Conservation (phyloP, 1,140 invertebrate genomes). For the Temnothorax nylanderi region DNA sequence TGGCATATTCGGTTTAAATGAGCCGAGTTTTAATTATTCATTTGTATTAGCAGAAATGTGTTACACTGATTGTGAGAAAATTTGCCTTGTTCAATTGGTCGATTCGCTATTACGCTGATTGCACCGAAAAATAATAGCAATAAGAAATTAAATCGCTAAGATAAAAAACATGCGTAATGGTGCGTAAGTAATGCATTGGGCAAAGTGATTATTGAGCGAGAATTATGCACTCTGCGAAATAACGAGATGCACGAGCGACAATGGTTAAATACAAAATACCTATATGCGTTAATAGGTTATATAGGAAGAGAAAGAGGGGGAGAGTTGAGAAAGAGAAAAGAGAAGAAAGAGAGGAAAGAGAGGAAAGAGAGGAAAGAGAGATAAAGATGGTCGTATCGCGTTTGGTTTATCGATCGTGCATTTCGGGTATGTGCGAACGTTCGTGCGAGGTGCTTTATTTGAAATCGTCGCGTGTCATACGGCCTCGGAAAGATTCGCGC, state of each 20-base stretch:
- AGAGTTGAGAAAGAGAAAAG: not conserved
- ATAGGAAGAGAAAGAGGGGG: not conserved
- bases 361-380: not conserved
- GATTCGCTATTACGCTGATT: not conserved
- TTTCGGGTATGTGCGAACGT: conserved; percentile 15
- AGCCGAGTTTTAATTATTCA: not conserved
- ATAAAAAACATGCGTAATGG: conserved; percentile 7
- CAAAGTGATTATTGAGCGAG: not conserved
- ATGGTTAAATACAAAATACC: not conserved
- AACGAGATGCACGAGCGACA: not conserved
- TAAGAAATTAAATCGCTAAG: not conserved
- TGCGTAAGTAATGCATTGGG: not conserved
- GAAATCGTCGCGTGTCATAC: conserved; percentile 16
- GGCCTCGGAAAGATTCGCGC: not conserved
- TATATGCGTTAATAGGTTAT: not conserved
- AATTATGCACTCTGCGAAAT: conserved; percentile 3
- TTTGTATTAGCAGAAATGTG: not conserved
- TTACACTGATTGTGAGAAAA: not conserved
- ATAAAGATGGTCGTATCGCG: conserved; percentile 33
- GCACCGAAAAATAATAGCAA: not conserved
- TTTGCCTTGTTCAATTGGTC: not conserved
- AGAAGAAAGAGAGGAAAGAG: not conserved
- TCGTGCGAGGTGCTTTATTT: conserved; percentile 25
- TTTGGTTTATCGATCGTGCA: conserved; percentile 52
- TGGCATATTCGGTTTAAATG: not conserved